Base-by-base conservation (phyloP, 2,113 vertebrate genomes). In the Uropsilus gracilis region DNA sequence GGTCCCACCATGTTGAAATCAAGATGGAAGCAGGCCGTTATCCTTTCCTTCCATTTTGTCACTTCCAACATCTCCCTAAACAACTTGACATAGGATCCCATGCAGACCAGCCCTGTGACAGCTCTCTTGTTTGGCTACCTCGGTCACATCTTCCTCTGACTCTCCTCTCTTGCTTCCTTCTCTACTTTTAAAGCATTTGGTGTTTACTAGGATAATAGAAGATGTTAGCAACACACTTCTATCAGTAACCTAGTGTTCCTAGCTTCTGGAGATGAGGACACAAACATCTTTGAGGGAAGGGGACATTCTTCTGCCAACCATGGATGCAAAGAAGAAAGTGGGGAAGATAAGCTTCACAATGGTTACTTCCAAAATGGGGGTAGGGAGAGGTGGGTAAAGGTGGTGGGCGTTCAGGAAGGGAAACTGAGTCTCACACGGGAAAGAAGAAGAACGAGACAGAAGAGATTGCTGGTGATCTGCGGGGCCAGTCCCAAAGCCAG, bases 1-100 rank as follows among this genome's bases (percentile, higher is more conserved):
- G 20, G 13, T 81, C 55, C 55, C n/a, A 44, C 2, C 42, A 10
- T 8, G 44, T 8, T 66, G 66, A 72, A 50, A 17, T 28, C 22
- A 50, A 82, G 30, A 22, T 24, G 0, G 24, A 37, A 46, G 4
- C 24, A 66, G 44, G 12, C 1, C 46, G 5, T 9, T 8, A 69
- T 59, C 37, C 39, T 66, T 50, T 44, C 32, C 0, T 50, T 85
- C 17, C 10, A 7, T 76, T 34, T 24, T 12, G 4, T 16, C 17
- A 1, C 4, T 44, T 53, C 32, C 9, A 13, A 9, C 34, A 1
- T 8, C 28, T 76, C 8, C 42, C 46, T 3, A 0, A 1, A 0
- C 16, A 5, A 16, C 44, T 28, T 30, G 42, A 3, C 4, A 34
- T 11, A 13, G 42, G 66, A 24, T n/a, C 34, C 22, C 8, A 3